Evolutionary conservation across 2,113 vertebrate species (phyloP).

Genomic region (Plecturocebus donacophilus): DNA sequence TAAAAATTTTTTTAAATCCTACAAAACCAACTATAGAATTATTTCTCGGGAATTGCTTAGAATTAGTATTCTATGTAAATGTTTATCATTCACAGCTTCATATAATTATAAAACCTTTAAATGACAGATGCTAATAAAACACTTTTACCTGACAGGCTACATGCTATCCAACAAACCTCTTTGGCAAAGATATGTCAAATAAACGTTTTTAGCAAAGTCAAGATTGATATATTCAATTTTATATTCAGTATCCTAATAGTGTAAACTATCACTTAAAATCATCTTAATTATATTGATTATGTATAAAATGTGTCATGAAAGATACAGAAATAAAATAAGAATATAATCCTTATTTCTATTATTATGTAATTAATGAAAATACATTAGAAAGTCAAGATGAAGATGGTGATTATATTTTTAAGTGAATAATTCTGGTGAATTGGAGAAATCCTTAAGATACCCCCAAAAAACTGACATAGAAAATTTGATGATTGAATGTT

Average conservation of each 20-base stretch:
- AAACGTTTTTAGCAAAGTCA: background rate
- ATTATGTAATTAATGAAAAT: background rate
- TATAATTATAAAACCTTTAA: background rate
- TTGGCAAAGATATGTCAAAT: background rate
- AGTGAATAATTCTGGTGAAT: background rate
- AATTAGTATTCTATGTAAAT: slow-evolving; percentile 6
- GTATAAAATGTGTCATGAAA: background rate
- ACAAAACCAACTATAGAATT: slow-evolving; percentile 11
- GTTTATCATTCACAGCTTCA: background rate
- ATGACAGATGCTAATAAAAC: background rate
- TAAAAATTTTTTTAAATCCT: background rate
- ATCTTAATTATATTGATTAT: background rate
- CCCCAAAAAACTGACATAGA: background rate
- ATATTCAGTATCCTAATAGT: background rate
- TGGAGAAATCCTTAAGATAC: background rate
- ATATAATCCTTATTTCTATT: background rate
- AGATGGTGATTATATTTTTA: background rate
- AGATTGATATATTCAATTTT: background rate
- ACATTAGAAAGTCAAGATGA: background rate
- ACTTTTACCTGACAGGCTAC: background rate
- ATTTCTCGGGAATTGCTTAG: background rate
- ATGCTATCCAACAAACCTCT: background rate
- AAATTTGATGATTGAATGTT: background rate
- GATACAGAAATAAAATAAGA: background rate
- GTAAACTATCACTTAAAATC: background rate